These are phyloP conservation scores for Hypselothyrea guttata DNA, from an alignment of 2,888 invertebrate genomes.

Conservation along the genomic window DNA sequence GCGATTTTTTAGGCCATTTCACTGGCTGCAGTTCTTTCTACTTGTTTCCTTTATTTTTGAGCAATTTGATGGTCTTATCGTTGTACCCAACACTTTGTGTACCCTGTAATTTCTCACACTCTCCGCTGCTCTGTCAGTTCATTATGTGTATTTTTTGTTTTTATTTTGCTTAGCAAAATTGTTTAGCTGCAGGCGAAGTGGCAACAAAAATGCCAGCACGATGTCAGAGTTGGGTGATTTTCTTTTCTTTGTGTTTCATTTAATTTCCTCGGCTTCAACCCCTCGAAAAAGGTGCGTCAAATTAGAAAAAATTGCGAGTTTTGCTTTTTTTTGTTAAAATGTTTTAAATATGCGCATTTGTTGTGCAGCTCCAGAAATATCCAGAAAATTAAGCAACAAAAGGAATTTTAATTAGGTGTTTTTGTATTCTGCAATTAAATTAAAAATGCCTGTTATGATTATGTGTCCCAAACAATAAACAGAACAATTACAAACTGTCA, in stretches of 20 bases:
- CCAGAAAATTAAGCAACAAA: constrained; percentile 32
- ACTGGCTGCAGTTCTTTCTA: constrained; percentile 31
- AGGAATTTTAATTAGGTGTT: constrained; percentile 63
- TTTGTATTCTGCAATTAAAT: constrained; percentile 2
- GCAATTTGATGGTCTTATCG: constrained; percentile 31
- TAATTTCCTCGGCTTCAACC: not conserved
- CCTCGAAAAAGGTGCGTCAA: constrained; percentile 59
- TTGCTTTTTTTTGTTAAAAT: constrained; percentile 48
- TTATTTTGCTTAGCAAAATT: constrained; percentile 38
- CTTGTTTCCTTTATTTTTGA: not conserved
- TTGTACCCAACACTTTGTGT: constrained; percentile 28
- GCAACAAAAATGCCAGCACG: constrained; percentile 62
- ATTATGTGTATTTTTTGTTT: constrained; percentile 62
- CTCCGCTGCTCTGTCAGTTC: constrained; percentile 48
- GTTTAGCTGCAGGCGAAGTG: constrained; percentile 50
- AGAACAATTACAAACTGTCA: constrained; percentile 28
- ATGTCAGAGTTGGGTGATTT: too few relatives aligned
- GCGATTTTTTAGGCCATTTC: constrained; percentile 62
- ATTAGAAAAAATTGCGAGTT: constrained; percentile 43
- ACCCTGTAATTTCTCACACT: constrained; percentile 3
- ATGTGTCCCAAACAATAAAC: constrained; percentile 36
- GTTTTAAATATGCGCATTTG: constrained; percentile 53
- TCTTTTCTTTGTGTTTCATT: constrained; percentile 10
- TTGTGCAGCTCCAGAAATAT: constrained; percentile 4
- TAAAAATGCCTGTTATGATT: constrained; percentile 22